phyloP scores from a whole-genome alignment of 2,113 vertebrate species.

The Gallinago undulata region DNA sequence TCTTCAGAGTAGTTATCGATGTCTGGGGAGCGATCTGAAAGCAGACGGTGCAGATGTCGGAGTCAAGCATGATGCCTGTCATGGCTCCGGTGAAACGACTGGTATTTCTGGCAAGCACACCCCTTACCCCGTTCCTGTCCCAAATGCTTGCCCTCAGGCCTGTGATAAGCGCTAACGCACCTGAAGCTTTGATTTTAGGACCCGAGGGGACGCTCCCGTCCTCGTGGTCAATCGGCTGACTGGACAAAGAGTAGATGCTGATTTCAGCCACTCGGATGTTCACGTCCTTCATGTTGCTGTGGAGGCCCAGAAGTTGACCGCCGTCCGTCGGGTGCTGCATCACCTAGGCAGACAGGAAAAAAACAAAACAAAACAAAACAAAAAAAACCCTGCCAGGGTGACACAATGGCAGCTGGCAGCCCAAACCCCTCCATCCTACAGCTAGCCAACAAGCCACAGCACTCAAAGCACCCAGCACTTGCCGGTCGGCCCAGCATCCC shows the following conservation, averaged over 20 bases:
- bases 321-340: conserved; percentile 95
- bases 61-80: neutral
- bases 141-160: neutral
- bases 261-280: conserved; percentile 93
- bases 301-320: conserved; percentile 89
- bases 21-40: conserved; percentile 72
- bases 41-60: neutral
- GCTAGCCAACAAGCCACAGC: neutral
- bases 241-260: conserved; percentile 95
- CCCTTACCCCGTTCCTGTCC: rapidly evolving
- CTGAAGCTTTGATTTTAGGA: conserved; percentile 91
- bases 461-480: neutral
- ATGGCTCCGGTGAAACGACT: neutral
- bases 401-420: neutral
- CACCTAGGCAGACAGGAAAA: conserved; percentile 77
- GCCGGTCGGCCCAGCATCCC: neutral
- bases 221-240: conserved; percentile 96
- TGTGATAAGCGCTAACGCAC: conserved; percentile 52
- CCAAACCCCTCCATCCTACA: neutral
- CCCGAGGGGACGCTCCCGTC: conserved; percentile 84
- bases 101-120: neutral
- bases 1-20: conserved; percentile 96
- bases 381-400: neutral
- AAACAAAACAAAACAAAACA: no score
- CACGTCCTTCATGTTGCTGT: conserved; percentile 90